phyloP scores from a whole-genome alignment of 2,888 invertebrate species.

The Micoletzkya japonica region DNA sequence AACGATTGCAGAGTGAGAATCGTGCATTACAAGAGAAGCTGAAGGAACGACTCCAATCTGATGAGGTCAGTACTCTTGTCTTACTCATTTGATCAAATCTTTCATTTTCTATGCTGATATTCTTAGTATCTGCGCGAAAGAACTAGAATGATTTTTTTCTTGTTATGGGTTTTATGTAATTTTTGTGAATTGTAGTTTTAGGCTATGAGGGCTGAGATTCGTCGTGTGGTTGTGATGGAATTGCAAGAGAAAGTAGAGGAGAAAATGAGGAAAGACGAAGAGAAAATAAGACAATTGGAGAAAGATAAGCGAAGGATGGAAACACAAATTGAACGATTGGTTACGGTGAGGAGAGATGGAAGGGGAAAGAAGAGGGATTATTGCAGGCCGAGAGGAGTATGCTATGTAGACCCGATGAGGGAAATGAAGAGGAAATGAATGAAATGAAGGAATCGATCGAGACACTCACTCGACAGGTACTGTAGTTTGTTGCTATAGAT shows the following conservation, averaged over 20 bases:
- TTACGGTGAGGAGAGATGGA: not conserved
- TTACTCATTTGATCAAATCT: too few species aligned
- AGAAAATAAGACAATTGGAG: not conserved
- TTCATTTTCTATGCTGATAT: too few species aligned
- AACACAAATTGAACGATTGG: not conserved
- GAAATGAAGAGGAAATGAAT: not conserved
- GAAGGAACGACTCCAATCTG: too few species aligned
- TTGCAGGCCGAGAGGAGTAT: conserved; percentile 1
- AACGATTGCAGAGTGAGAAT: too few species aligned
- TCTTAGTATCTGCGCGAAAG: too few species aligned
- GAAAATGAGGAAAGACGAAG: not conserved
- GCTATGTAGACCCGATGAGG: not conserved
- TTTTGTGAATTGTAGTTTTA: not conserved
- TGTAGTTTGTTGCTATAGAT: not conserved
- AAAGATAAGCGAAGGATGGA: not conserved
- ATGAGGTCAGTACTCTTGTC: too few species aligned
- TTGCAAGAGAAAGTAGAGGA: not conserved
- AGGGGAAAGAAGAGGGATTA: not conserved
- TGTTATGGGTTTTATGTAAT: too few species aligned
- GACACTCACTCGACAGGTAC: not conserved
- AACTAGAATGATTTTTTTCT: too few species aligned
- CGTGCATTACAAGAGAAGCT: too few species aligned
- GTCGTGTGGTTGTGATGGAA: not conserved
- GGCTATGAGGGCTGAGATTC: not conserved
- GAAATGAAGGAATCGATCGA: not conserved